These are phyloP conservation scores for Caerostris darwini DNA, from an alignment of 1,140 invertebrate species.

Conservation along the genomic window DNA sequence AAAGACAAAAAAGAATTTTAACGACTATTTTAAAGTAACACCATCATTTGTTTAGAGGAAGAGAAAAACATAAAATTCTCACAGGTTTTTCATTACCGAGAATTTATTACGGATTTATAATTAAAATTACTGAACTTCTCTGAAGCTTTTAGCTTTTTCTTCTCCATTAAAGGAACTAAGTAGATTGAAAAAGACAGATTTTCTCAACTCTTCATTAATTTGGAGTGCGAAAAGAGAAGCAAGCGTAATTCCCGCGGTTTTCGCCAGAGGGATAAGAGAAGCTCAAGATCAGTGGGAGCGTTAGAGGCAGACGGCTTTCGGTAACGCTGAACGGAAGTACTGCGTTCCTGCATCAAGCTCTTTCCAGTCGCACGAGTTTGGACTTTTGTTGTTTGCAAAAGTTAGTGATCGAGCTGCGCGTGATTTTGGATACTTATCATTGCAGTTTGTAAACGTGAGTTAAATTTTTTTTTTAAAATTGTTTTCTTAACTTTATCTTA, in stretches of 20 bases:
- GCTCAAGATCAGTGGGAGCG: not conserved
- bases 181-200: too few relatives aligned
- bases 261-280: not conserved
- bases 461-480: not conserved
- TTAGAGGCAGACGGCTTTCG: not conserved
- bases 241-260: not conserved
- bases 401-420: not conserved
- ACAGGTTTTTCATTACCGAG: too few relatives aligned
- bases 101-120: too few relatives aligned
- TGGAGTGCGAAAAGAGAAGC: too few relatives aligned
- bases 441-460: not conserved
- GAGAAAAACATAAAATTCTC: too few relatives aligned
- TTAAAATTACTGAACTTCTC: too few relatives aligned
- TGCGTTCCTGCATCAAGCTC: not conserved
- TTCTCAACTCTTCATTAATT: too few relatives aligned
- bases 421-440: not conserved
- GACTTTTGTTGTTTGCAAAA: not conserved
- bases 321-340: not conserved
- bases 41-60: too few relatives aligned
- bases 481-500: not conserved
- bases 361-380: not conserved
- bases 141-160: too few relatives aligned
- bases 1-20: too few relatives aligned
- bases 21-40: too few relatives aligned
- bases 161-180: too few relatives aligned